Base-by-base conservation (phyloP, 2,888 invertebrate species). In the Diarsia rubi region DNA sequence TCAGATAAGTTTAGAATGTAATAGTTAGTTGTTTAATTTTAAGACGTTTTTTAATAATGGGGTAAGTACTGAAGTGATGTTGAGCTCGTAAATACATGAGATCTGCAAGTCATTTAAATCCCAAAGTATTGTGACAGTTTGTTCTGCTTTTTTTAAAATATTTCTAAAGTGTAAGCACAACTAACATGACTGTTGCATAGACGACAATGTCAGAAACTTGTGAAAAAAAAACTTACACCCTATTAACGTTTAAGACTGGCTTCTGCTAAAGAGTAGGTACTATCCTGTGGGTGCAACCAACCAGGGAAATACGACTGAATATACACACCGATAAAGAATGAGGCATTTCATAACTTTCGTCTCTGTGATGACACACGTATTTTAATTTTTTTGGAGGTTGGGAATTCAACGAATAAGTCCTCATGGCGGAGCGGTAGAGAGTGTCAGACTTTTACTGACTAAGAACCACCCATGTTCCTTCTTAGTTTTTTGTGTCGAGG, bases 1-100 rank as follows among this genome's bases (percentile, higher is more conserved):
- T 42, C 14, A n/a, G 1, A n/a, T 14, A 14, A 14, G 3, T 27
- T 21, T 1, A 27, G 14, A 31, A 14, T n/a, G 62, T 14, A 9
- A 42, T 27, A 27, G n/a, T 3, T 37, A 16, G 67, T 24, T 16
- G 16, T 4, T 45, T 62, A n/a, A 1, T 52, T 73, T 31, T 14
- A 37, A 31, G 6, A 24, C 5, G 4, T 52, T 44, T 45, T 2
- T 37, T 1, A 44, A 31, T 24, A 44, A 59, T 31, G 54, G 11
- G 37, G 65, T 76, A 57, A 63, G 76, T 47, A 9, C 24, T 5
- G n/a, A n/a, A 19, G 14, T 63, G 54, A 31, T 31, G 3, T 45
- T 37, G 27, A 21, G 24, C 1, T 27, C 5, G 52, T 63, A 16
- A 63, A 42, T 47, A 73, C 24, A 16, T 44, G 8, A 0, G 3